Evolutionary conservation across 2,888 invertebrate species (phyloP).

Genomic region (Parascotia fuliginaria): DNA sequence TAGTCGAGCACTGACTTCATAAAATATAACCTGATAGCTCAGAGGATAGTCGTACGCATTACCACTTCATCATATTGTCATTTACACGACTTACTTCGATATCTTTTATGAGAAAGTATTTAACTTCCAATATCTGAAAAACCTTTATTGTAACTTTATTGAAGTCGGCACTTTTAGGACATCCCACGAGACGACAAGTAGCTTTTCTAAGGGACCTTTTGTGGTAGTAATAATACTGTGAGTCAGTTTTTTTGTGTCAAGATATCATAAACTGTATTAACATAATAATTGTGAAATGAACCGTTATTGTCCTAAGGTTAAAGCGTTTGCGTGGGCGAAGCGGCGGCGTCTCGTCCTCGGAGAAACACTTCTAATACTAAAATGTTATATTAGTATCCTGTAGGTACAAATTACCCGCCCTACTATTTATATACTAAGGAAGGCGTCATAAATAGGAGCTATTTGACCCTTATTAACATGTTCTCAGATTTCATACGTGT

Average conservation of each 20-base stretch:
- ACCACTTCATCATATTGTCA: no score
- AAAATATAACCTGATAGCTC: no score
- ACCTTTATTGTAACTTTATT: neutral
- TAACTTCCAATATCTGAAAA: neutral
- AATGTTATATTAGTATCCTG: neutral
- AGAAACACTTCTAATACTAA: neutral
- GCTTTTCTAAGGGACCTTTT: neutral
- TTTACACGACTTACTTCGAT: no score
- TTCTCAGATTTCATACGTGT: no score
- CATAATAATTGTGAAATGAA: constrained; percentile 38
- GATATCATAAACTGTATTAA: constrained; percentile 13
- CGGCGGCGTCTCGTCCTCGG: constrained; percentile 25
- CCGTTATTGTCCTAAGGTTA: constrained; percentile 14
- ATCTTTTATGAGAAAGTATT: neutral
- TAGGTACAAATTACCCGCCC: constrained; percentile 1
- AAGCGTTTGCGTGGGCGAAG: constrained; percentile 26
- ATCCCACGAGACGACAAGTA: neutral
- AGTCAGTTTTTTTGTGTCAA: neutral
- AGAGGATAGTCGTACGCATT: no score
- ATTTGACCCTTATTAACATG: no score
- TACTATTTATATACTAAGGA: no score
- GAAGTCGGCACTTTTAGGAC: no score
- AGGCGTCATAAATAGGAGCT: no score
- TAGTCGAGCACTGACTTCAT: no score
- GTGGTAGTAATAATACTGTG: neutral